phyloP scores from a whole-genome alignment of 2,888 invertebrate genomes.

The Melangyna quadrimaculata region DNA sequence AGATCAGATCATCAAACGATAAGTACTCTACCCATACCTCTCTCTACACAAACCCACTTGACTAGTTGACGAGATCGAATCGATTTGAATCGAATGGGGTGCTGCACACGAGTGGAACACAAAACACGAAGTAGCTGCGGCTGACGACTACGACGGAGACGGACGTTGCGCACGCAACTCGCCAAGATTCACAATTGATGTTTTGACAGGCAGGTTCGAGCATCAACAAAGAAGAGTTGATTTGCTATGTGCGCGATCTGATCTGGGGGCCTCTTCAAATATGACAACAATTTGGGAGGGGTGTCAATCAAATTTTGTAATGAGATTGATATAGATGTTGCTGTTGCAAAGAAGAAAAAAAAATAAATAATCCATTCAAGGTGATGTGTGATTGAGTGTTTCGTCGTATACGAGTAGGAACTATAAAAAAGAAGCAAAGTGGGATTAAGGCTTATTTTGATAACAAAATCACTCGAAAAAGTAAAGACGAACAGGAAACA shows the following conservation, averaged over 20 bases:
- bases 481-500: neutral
- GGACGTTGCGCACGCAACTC: constrained; percentile 9
- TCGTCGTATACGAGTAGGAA: constrained; percentile 25
- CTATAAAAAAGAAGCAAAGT: constrained; percentile 29
- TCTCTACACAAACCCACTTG: constrained; percentile 55
- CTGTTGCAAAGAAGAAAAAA: neutral
- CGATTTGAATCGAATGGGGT: constrained; percentile 8
- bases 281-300: constrained; percentile 59
- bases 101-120: constrained; percentile 7
- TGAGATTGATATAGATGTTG: constrained; percentile 54
- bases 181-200: constrained; percentile 59
- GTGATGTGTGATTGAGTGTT: constrained; percentile 44
- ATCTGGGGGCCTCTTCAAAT: constrained; percentile 54
- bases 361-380: neutral
- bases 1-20: constrained; percentile 66
- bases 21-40: constrained; percentile 38
- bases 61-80: constrained; percentile 51
- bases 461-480: neutral
- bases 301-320: constrained; percentile 66
- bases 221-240: constrained; percentile 63
- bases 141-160: neutral
- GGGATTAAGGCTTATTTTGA: neutral
- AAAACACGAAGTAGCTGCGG: constrained; percentile 11
- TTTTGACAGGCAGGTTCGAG: constrained; percentile 69
- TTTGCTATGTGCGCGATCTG: constrained; percentile 29